A percentile compares a stretch with the other conserved stretches of the same genome.
phyloP scores from a whole-genome alignment of 2,797 vertebrate genomes.

The Lemur catta region DNA sequence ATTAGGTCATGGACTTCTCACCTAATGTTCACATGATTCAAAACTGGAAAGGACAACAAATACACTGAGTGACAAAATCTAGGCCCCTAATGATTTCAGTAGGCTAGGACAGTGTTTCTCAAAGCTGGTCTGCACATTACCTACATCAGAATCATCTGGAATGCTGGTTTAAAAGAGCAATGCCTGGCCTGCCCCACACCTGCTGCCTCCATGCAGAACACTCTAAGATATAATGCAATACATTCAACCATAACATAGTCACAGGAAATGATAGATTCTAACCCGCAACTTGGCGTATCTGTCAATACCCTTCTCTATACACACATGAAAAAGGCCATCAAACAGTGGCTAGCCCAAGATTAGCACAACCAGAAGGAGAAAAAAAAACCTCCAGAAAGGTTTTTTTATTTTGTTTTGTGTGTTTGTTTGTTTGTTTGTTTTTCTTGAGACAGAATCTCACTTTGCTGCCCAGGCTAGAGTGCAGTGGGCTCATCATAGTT shows the following conservation, averaged over 20 bases:
- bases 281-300: neutral
- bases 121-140: neutral
- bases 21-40: neutral
- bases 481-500: neutral
- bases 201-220: neutral
- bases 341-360: neutral
- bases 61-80: neutral
- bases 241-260: neutral
- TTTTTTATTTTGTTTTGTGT: neutral
- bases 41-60: neutral
- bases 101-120: neutral
- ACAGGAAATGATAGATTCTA: neutral
- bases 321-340: neutral
- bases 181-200: accelerated
- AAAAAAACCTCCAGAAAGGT: neutral
- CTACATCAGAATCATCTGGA: neutral
- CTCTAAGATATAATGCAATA: neutral
- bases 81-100: neutral
- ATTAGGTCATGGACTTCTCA: conserved; percentile 9
- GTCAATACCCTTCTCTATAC: neutral
- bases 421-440: neutral
- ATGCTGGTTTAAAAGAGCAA: neutral
- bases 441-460: neutral
- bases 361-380: neutral
- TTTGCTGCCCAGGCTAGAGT: neutral